Evolutionary conservation across 2,113 vertebrate genomes (phyloP).

Genomic region (Hymenochirus boettgeri): DNA sequence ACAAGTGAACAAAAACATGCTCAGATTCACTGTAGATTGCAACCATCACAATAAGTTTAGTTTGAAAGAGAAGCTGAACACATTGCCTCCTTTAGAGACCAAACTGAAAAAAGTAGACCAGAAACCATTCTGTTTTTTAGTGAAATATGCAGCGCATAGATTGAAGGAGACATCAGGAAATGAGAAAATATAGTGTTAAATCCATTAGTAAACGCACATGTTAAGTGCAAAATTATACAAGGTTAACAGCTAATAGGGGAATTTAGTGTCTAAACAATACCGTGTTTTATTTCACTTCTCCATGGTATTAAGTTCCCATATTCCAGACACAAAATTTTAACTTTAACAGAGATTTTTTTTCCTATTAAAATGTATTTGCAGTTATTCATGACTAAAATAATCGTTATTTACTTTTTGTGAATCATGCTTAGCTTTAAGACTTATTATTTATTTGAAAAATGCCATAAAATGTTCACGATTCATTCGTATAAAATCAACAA

Average conservation of each 20-base stretch:
- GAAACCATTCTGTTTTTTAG: conserved; percentile 35
- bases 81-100: conserved; percentile 40
- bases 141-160: conserved; percentile 47
- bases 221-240: conserved; percentile 51
- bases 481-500: too few relatives aligned
- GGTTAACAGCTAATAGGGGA: conserved; percentile 53
- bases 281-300: conserved; percentile 48
- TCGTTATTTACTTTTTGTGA: not conserved
- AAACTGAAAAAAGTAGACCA: conserved; percentile 47
- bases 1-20: conserved; percentile 15
- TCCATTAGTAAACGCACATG: conserved; percentile 57
- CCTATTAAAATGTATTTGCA: conserved; percentile 25
- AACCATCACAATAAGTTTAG: conserved; percentile 34
- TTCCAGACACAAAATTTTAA: conserved; percentile 51
- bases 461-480: too few relatives aligned
- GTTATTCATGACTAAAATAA: conserved; percentile 17
- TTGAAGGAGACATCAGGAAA: conserved; percentile 62
- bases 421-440: not conserved
- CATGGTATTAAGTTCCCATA: conserved; percentile 57
- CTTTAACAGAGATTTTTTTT: conserved; percentile 11
- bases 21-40: conserved; percentile 34
- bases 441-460: too few relatives aligned
- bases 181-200: conserved; percentile 65
- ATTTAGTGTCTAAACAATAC: conserved; percentile 49
- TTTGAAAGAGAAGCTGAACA: conserved; percentile 46